Conservation (phyloP, 2,888 invertebrate species). For the Polietes domitor region DNA sequence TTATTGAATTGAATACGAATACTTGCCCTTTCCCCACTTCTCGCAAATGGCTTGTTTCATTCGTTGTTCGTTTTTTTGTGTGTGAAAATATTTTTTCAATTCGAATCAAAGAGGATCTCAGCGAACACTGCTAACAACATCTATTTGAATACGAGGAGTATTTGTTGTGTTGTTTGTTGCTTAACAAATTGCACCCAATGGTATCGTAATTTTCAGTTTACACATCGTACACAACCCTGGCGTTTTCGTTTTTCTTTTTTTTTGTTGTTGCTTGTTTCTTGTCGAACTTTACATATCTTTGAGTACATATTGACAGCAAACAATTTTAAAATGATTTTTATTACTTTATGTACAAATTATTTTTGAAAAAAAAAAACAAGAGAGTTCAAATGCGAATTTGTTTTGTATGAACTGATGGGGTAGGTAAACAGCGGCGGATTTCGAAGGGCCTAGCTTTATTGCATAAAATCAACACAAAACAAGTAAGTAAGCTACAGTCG, state of each 20-base stretch:
- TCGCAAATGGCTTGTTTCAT: too few relatives aligned
- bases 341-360: conserved; percentile 20
- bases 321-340: conserved; percentile 26
- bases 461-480: too few relatives aligned
- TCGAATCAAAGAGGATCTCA: neutral
- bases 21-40: too few relatives aligned
- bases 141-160: neutral
- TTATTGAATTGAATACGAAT: conserved; percentile 38
- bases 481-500: too few relatives aligned
- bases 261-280: neutral
- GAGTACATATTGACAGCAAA: conserved; percentile 29
- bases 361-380: neutral
- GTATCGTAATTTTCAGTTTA: conserved; percentile 46
- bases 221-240: neutral
- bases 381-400: neutral
- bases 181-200: conserved; percentile 49
- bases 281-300: conserved; percentile 18
- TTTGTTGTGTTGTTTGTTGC: conserved; percentile 10
- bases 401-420: too few relatives aligned
- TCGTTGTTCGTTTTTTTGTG: conserved; percentile 14
- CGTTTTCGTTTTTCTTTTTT: neutral
- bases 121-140: neutral
- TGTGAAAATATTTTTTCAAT: conserved; percentile 7
- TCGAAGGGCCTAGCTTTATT: too few relatives aligned
- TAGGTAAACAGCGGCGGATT: too few relatives aligned